Conservation (phyloP, 2,888 invertebrate species). For the Leptopilina syphax region DNA sequence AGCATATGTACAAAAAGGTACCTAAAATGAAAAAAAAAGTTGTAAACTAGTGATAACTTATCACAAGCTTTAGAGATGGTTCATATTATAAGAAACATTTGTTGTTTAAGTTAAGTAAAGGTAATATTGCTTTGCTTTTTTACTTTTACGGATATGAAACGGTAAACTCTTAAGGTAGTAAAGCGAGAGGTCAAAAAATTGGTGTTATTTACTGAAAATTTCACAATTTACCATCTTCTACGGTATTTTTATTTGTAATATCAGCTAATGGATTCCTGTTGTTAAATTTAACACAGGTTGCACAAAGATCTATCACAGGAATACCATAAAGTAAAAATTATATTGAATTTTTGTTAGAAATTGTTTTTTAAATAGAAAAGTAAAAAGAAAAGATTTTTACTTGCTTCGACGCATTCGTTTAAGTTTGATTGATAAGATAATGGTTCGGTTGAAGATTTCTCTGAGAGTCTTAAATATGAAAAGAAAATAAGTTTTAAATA, state of each 20-base stretch:
- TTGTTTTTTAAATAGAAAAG: no score
- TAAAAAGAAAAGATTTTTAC: no score
- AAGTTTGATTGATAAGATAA: no score
- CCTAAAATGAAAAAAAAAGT: no score
- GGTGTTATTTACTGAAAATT: conserved; percentile 22
- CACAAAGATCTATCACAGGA: not conserved
- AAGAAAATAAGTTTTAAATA: no score
- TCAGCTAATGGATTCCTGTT: not conserved
- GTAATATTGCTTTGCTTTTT: conserved; percentile 36
- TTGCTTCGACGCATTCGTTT: no score
- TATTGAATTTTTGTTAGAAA: no score
- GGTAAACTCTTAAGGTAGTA: conserved; percentile 31
- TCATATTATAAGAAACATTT: conserved; percentile 28
- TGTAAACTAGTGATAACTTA: not conserved
- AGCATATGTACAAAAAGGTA: no score
- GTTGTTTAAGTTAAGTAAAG: conserved; percentile 17
- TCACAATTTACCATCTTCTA: conserved; percentile 24
- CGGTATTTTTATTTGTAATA: not conserved
- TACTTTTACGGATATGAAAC: not conserved
- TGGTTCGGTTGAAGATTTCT: no score
- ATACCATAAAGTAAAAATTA: not conserved
- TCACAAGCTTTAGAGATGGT: conserved; percentile 23
- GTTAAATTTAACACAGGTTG: not conserved
- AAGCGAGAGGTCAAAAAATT: not conserved
- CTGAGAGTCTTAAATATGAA: no score